Conservation (phyloP, 2,888 invertebrate species). For the Polymixis lichenea region DNA sequence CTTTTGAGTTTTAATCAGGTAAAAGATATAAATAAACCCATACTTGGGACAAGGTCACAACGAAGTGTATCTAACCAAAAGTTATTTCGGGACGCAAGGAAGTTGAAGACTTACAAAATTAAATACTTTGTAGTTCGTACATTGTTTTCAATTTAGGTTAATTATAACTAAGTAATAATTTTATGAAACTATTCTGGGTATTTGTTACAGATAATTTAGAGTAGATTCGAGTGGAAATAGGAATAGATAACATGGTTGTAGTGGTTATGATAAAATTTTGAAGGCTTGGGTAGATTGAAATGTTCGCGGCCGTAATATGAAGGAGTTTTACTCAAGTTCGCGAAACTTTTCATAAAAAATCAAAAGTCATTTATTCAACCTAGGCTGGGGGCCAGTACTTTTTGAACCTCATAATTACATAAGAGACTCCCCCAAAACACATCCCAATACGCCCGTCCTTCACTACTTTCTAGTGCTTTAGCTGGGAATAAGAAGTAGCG, state of each 20-base stretch:
- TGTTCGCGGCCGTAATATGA: neutral
- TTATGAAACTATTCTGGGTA: slow-evolving; percentile 42
- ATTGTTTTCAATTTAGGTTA: slow-evolving; percentile 44
- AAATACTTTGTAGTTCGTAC: slow-evolving; percentile 34
- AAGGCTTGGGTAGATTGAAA: neutral
- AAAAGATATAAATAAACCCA: neutral
- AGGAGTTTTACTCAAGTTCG: neutral
- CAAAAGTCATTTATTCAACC: too few species aligned
- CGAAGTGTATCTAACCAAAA: slow-evolving; percentile 26
- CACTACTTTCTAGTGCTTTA: too few species aligned
- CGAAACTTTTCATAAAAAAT: neutral
- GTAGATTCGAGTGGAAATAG: slow-evolving; percentile 3
- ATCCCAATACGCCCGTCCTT: too few species aligned
- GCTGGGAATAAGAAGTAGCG: too few species aligned
- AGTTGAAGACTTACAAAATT: slow-evolving; percentile 32
- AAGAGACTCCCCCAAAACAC: too few species aligned
- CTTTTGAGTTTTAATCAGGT: neutral
- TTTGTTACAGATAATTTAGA: slow-evolving; percentile 4
- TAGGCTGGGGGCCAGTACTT: too few species aligned
- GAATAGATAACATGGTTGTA: slow-evolving; percentile 1
- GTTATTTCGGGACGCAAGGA: slow-evolving; percentile 38
- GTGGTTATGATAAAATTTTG: neutral
- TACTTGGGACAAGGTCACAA: slow-evolving; percentile 10
- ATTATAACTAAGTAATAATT: slow-evolving; percentile 39
- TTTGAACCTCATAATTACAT: too few species aligned